Base-by-base conservation (phyloP, 2,888 invertebrate genomes). In the Arrhopalites spinosus region DNA sequence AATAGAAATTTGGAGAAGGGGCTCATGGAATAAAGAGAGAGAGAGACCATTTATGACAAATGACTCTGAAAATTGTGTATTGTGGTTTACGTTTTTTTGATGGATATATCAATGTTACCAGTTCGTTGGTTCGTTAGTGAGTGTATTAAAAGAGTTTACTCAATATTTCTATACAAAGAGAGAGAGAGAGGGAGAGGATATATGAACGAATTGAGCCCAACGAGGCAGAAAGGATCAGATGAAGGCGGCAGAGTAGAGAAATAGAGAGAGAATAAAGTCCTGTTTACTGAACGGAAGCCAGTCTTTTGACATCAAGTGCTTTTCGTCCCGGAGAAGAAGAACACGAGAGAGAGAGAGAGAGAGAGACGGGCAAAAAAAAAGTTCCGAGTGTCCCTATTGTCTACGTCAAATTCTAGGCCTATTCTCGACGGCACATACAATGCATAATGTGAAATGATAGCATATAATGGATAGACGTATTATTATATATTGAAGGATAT, bases 221-320 rank as follows among this genome's bases (percentile, higher is more conserved):
- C 68, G 27, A 68, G 50, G 68, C 25, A 68, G 50, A 53, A 69
- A 30, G 50, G 27, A 69, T 69, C 27, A 69, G n/a, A 53, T 30
- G 71, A 20, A 67, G 69, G 69, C 69, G 69, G 69, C 23, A 25
- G 17, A 69, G 50, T 43, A 66, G 8, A 64, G 29, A n/a, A 64
- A 71, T 43, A 71, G 71, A 36, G 29, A 20, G 59, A 71, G 53
- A 36, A 59, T n/a, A 47, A 30, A 64, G 64, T 20, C 25, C 30
- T 72, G 61, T 72, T 72, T 74, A 68, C 74, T 70, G 67, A 71
- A 70, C 77, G 77, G 77, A 77, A 77, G 77, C 77, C 61, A 69
- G 67, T 70, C 77, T 69, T 75, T 71, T 77, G 75, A 75, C 77
- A 79, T 79, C 79, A 76, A 79, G 79, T 79, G 79, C 71, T 77